A percentile compares a stretch with the other conserved stretches of the same genome.
phyloP scores from a whole-genome alignment of 2,888 invertebrate species.

The Dugesia japonica region DNA sequence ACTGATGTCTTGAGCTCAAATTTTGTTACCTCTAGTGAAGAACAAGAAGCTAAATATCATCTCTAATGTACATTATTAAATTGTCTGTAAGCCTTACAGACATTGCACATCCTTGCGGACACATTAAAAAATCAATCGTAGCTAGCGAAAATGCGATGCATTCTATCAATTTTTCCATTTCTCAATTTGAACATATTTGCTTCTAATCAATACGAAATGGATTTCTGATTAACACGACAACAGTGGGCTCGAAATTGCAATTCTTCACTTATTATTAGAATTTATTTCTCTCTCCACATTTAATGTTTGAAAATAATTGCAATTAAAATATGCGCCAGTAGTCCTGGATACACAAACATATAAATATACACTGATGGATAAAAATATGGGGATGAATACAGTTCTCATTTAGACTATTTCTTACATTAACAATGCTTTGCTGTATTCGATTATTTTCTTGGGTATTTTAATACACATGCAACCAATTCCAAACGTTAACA shows the following conservation, averaged over 20 bases:
- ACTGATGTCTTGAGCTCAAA: conserved; percentile 20
- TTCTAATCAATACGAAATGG: conserved; percentile 20
- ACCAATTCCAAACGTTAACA: conserved; percentile 20
- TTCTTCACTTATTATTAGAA: not conserved
- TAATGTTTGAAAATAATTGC: conserved; percentile 20
- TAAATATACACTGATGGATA: not conserved
- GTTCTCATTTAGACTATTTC: conserved; percentile 8
- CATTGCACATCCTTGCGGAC: conserved; percentile 11
- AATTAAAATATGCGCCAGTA: conserved; percentile 20
- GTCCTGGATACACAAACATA: conserved; percentile 5
- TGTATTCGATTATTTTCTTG: conserved; percentile 11
- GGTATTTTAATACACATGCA: conserved; percentile 13
- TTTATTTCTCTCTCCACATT: conserved; percentile 14
- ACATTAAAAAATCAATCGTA: conserved; percentile 20
- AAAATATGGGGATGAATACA: not conserved
- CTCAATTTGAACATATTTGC: conserved; percentile 20
- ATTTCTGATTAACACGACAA: conserved; percentile 20
- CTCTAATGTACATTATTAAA: conserved; percentile 16
- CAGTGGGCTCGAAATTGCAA: conserved; percentile 9
- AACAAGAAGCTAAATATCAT: conserved; percentile 16
- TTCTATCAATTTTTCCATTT: conserved; percentile 16
- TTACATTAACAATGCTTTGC: conserved; percentile 20
- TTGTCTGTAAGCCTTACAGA: conserved; percentile 4
- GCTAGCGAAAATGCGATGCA: conserved; percentile 14
- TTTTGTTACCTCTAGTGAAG: conserved; percentile 4